phyloP scores from a whole-genome alignment of 2,888 invertebrate genomes.

The Pseudococcus longispinus region DNA sequence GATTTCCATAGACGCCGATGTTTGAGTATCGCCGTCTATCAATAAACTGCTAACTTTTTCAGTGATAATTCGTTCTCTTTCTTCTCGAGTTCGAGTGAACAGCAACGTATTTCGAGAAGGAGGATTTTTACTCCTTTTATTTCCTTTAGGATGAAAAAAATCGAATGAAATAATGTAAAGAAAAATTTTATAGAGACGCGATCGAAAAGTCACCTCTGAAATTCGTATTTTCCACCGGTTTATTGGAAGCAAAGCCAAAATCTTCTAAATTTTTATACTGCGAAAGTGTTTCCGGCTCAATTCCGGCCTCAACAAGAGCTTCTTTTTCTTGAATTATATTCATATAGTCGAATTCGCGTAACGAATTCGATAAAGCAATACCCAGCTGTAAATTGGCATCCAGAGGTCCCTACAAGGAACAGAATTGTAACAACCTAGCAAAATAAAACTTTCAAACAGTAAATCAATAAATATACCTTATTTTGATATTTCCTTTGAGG shows the following conservation, averaged over 20 bases:
- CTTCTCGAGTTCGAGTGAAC: slow-evolving; percentile 62
- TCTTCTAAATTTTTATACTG: slow-evolving; percentile 61
- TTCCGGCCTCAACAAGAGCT: slow-evolving; percentile 61
- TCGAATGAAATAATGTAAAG: slow-evolving; percentile 9
- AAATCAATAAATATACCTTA: slow-evolving; percentile 20
- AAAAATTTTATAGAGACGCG: background rate
- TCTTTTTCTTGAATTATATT: slow-evolving; percentile 62
- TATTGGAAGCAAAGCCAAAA: slow-evolving; percentile 61
- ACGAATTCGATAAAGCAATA: slow-evolving; percentile 64
- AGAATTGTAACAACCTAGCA: background rate
- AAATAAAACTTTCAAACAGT: background rate
- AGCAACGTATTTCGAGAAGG: slow-evolving; percentile 61
- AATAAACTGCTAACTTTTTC: slow-evolving; percentile 65
- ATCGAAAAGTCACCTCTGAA: background rate
- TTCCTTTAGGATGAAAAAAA: background rate
- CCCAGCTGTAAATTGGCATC: slow-evolving; percentile 64
- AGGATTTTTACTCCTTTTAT: background rate
- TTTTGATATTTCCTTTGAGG: slow-evolving; percentile 53
- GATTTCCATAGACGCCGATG: background rate
- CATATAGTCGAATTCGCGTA: slow-evolving; percentile 63
- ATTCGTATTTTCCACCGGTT: slow-evolving; percentile 50
- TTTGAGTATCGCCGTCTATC: slow-evolving; percentile 60
- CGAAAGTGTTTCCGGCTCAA: slow-evolving; percentile 59
- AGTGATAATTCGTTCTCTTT: slow-evolving; percentile 63
- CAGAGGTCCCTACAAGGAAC: slow-evolving; percentile 31